A percentile compares a stretch with the other conserved stretches of the same genome.
Evolutionary conservation across 92 coral and sea anemone genomes (phyloP).

Genomic region (Isaurus tuberculatus): DNA sequence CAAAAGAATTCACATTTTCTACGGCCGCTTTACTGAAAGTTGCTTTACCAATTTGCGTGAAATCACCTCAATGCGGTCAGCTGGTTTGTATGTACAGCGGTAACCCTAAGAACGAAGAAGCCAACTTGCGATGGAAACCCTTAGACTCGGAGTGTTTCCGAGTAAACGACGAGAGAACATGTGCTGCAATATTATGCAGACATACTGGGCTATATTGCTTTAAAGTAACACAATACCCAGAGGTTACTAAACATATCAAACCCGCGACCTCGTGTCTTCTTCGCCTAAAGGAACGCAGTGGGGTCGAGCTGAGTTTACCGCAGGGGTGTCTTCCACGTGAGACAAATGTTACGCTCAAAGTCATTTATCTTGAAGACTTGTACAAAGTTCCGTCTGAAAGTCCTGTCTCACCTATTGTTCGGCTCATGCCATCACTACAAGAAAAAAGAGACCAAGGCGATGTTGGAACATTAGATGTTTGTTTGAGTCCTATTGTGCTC

Average conservation of each 20-base stretch:
- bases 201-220: conserved; percentile 75
- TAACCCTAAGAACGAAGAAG: conserved; percentile 51
- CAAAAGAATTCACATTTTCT: conserved; percentile 69
- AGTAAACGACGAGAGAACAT: conserved; percentile 69
- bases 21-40: conserved; percentile 74
- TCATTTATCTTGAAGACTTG: conserved; percentile 71
- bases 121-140: conserved; percentile 72
- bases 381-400: conserved; percentile 70
- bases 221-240: conserved; percentile 77
- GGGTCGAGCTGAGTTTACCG: conserved; percentile 59
- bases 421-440: conserved; percentile 55
- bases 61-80: conserved; percentile 74
- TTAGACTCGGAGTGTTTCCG: conserved; percentile 73
- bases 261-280: conserved; percentile 52
- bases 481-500: conserved; percentile 86
- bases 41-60: conserved; percentile 75
- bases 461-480: conserved; percentile 66
- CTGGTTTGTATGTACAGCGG: conserved; percentile 81
- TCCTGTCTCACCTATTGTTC: conserved; percentile 58
- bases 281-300: conserved; percentile 52
- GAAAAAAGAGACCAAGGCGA: conserved; percentile 36
- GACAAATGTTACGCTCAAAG: conserved; percentile 70
- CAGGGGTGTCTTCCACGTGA: conserved; percentile 60
- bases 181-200: conserved; percentile 70
- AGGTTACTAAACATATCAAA: conserved; percentile 63